These are phyloP conservation scores for Pseudococcus longispinus DNA, from an alignment of 2,888 invertebrate species.

Conservation along the genomic window DNA sequence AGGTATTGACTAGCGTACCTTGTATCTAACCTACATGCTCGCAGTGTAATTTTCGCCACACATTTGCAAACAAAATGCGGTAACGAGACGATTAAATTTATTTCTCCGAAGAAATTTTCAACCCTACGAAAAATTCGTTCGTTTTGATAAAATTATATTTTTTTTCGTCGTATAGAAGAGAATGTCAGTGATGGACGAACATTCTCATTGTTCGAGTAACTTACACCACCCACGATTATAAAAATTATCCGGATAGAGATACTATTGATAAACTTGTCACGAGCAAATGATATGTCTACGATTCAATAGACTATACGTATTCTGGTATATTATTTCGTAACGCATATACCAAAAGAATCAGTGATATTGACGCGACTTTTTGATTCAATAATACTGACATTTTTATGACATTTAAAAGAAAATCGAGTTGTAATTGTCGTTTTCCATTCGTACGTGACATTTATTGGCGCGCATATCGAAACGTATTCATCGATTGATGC, in stretches of 20 bases:
- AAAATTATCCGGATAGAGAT: neutral
- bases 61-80: neutral
- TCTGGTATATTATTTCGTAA: neutral
- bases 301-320: too few species aligned
- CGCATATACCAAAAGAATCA: neutral
- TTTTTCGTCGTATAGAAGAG: neutral
- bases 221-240: neutral
- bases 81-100: neutral
- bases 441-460: slow-evolving; percentile 12
- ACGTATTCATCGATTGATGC: neutral
- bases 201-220: neutral
- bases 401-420: slow-evolving; percentile 21
- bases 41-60: neutral
- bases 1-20: neutral
- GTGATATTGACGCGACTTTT: slow-evolving; percentile 15
- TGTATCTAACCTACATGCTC: neutral
- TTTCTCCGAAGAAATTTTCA: neutral
- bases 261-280: slow-evolving; percentile 20
- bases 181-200: neutral
- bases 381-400: slow-evolving; percentile 24
- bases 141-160: neutral
- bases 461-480: neutral
- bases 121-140: too few species aligned
- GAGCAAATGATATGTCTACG: neutral
- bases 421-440: neutral